Evolutionary conservation across 2,888 invertebrate species (phyloP).

Genomic region (Serrognathus titanus): DNA sequence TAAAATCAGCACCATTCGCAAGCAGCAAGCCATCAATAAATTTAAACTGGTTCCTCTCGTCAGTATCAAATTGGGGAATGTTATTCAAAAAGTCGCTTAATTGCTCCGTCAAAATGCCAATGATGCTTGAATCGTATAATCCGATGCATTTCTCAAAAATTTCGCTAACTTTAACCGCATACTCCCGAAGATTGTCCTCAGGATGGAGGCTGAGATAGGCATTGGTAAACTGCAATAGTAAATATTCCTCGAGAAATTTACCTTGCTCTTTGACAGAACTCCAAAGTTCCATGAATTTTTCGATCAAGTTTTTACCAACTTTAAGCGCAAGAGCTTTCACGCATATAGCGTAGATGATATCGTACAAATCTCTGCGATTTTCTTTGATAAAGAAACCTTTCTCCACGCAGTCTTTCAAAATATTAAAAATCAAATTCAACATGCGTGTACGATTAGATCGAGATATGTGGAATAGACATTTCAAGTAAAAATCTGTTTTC

Average conservation of each 20-base stretch:
- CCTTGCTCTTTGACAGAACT: background rate
- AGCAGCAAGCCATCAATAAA: too few relatives aligned
- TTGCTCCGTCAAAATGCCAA: background rate
- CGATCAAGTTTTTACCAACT: background rate
- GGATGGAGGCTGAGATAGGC: background rate
- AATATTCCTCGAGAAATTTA: background rate
- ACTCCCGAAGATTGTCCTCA: too few relatives aligned
- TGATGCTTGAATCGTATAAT: background rate
- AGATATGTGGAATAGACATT: background rate
- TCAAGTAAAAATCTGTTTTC: conserved; percentile 5
- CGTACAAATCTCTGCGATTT: background rate
- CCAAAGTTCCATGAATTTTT: background rate
- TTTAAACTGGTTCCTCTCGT: too few relatives aligned
- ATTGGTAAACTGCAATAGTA: background rate
- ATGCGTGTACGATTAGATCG: background rate
- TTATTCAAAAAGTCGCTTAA: too few relatives aligned
- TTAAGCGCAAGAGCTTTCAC: background rate
- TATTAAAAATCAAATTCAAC: background rate
- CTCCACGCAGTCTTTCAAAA: background rate
- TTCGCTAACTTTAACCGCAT: too few relatives aligned
- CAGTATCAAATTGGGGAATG: too few relatives aligned
- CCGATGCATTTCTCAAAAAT: background rate
- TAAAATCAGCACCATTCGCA: too few relatives aligned
- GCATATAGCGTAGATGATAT: background rate
- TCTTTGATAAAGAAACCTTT: background rate